These are phyloP conservation scores for Xiphophorus couchianus DNA, from an alignment of 2,113 vertebrate genomes.

Conservation along the genomic window DNA sequence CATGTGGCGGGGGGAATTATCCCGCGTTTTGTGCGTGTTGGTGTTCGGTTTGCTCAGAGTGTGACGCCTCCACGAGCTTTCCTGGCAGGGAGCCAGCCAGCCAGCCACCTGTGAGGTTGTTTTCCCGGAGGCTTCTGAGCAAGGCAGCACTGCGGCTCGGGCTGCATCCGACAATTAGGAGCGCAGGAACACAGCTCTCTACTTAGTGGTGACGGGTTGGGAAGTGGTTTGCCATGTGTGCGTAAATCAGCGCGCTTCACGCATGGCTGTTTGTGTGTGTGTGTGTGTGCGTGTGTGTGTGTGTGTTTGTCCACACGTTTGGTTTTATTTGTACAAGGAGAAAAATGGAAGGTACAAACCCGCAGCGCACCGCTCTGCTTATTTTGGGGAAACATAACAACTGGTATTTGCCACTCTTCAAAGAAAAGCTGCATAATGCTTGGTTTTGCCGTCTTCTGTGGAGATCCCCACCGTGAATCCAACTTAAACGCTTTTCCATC, in stretches of 20 bases:
- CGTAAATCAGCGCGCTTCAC: conserved; percentile 59
- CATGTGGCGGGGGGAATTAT: conserved; percentile 84
- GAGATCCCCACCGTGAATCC: conserved; percentile 77
- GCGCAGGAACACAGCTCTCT: conserved; percentile 64
- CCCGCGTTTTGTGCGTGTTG: conserved; percentile 65
- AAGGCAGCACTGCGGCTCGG: conserved; percentile 62
- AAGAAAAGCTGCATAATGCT: conserved; percentile 70
- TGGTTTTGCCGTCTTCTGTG: conserved; percentile 69
- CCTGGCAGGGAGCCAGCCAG: conserved; percentile 73
- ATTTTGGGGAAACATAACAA: conserved; percentile 77
- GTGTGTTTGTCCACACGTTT: conserved; percentile 68
- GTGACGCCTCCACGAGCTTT: conserved; percentile 71
- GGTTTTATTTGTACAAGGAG: conserved; percentile 76
- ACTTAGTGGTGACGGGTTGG: conserved; percentile 72
- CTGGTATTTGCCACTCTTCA: conserved; percentile 80
- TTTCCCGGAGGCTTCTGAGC: conserved; percentile 64
- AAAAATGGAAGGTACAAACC: conserved; percentile 75
- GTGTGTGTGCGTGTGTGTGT: conserved; percentile 44
- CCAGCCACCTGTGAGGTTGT: conserved; percentile 71
- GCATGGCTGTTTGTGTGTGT: conserved; percentile 54
- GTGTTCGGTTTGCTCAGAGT: conserved; percentile 64
- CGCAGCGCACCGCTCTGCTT: conserved; percentile 62
- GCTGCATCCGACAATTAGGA: conserved; percentile 72
- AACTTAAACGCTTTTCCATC: conserved; percentile 76
- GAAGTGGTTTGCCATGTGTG: conserved; percentile 75